Conservation (phyloP, 2,888 invertebrate species). For the Ctena decussata region DNA sequence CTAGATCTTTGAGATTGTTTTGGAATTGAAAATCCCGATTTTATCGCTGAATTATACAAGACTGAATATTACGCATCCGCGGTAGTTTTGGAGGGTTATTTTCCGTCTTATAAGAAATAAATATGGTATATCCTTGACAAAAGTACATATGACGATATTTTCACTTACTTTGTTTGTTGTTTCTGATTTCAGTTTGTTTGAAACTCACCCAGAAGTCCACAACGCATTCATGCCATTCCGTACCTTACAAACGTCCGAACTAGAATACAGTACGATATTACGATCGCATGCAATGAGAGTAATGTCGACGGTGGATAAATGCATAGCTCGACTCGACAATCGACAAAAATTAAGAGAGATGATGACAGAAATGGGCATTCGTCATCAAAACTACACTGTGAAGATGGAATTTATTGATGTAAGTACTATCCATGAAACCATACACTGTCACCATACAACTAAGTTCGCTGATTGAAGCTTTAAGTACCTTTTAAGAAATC, state of each 20-base stretch:
- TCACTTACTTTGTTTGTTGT: background rate
- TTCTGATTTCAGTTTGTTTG: slow-evolving; percentile 87
- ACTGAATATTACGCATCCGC: too few species aligned
- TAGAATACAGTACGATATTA: slow-evolving; percentile 88
- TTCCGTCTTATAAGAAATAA: too few species aligned
- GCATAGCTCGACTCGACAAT: slow-evolving; percentile 87
- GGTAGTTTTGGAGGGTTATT: too few species aligned
- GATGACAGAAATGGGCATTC: slow-evolving; percentile 87
- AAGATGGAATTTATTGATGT: slow-evolving; percentile 88
- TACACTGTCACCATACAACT: background rate
- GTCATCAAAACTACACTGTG: slow-evolving; percentile 88
- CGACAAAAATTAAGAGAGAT: slow-evolving; percentile 87
- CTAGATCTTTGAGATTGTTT: too few species aligned
- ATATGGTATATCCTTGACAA: too few species aligned
- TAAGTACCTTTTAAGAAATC: too few species aligned
- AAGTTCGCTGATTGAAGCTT: too few species aligned
- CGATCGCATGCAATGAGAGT: slow-evolving; percentile 88
- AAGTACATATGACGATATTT: too few species aligned
- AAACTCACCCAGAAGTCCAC: slow-evolving; percentile 88
- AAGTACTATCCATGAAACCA: slow-evolving; percentile 75
- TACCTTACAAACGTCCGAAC: slow-evolving; percentile 87
- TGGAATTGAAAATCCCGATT: too few species aligned
- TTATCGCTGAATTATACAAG: too few species aligned
- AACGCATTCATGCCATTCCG: slow-evolving; percentile 88
- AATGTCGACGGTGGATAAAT: slow-evolving; percentile 89